Percentiles rank a stretch among this genome's conserved stretches.
Evolutionary conservation across 2,113 vertebrate species (phyloP).

Genomic region (Nibea coibor): DNA sequence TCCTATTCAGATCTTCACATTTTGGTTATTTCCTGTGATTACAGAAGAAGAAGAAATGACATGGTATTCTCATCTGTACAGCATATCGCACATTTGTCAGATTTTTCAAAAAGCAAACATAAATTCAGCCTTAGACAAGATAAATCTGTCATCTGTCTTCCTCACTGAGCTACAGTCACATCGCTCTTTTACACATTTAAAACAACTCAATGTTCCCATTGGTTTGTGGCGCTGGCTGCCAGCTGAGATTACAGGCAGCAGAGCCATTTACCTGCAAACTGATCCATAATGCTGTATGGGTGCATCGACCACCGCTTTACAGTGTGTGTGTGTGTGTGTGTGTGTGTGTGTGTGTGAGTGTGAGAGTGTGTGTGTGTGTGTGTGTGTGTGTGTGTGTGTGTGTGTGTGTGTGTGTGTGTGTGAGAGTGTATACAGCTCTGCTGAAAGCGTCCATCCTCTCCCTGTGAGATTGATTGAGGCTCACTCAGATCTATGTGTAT

Average conservation of each 20-base stretch:
- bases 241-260: constrained; percentile 6
- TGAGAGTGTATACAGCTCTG: not conserved
- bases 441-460: constrained; percentile 22
- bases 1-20: not conserved
- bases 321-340: not conserved
- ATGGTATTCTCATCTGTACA: too few relatives aligned
- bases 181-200: not conserved
- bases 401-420: not conserved
- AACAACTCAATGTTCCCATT: not conserved
- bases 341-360: not conserved
- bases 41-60: too few relatives aligned
- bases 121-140: not conserved
- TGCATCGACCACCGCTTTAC: not conserved
- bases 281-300: constrained; percentile 1
- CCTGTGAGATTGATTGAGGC: constrained; percentile 51
- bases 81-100: not conserved
- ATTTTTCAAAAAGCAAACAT: not conserved
- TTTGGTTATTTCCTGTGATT: not conserved
- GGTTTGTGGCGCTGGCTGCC: not conserved
- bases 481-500: constrained; percentile 45
- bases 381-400: not conserved
- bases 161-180: too few relatives aligned
- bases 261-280: not conserved
- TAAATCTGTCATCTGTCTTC: not conserved
- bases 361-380: not conserved